These are phyloP conservation scores for Ambastaia sidthimunki DNA, from an alignment of 2,797 vertebrate genomes.

Conservation along the genomic window DNA sequence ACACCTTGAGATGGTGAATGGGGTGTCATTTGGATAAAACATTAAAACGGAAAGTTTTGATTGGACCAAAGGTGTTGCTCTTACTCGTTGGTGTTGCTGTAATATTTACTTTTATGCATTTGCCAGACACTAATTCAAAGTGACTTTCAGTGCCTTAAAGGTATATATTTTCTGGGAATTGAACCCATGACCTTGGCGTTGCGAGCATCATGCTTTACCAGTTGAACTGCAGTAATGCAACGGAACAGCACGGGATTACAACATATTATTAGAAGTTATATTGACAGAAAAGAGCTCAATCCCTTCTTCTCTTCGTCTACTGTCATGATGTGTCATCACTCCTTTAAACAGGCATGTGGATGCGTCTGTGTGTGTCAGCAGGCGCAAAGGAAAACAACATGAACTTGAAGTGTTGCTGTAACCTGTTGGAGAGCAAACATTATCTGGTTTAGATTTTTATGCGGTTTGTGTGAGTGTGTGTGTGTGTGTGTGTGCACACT, in stretches of 20 bases:
- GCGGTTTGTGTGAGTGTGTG: slow-evolving; percentile 5
- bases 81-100: not conserved
- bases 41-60: not conserved
- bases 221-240: not conserved
- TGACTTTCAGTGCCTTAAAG: not conserved
- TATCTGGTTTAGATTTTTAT: slow-evolving; percentile 43
- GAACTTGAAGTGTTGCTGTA: slow-evolving; percentile 37
- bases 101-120: no score
- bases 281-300: not conserved
- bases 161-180: not conserved
- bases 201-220: not conserved
- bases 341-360: slow-evolving; percentile 9
- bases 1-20: not conserved
- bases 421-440: slow-evolving; percentile 46
- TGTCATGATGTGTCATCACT: slow-evolving; percentile 33
- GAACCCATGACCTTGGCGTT: not conserved
- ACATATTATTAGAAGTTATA: not conserved
- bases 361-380: slow-evolving; percentile 22
- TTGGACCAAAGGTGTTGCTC: not conserved
- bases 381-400: slow-evolving; percentile 38
- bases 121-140: no score
- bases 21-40: slow-evolving; percentile 4
- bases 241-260: not conserved
- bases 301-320: not conserved
- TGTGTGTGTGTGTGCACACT: slow-evolving; percentile 17